Evolutionary conservation across 1,140 invertebrate genomes (phyloP).

Genomic region (Conus betulinus): DNA sequence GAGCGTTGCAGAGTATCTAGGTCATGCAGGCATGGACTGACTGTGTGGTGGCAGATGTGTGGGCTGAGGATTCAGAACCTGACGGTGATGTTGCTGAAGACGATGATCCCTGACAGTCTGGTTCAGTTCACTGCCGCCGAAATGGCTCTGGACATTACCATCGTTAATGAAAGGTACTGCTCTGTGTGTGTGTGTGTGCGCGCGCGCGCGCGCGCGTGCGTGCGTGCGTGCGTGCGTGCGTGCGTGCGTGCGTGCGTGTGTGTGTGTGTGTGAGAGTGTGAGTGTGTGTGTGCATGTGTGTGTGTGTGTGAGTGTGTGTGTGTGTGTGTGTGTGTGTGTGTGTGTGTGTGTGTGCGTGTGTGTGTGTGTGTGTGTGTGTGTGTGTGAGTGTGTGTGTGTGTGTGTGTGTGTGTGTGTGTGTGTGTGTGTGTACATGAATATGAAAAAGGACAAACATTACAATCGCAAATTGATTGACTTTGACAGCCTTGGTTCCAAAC

Average conservation of each 20-base stretch:
- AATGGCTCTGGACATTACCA: slow-evolving; percentile 85
- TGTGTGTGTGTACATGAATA: no score
- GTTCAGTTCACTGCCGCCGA: slow-evolving; percentile 86
- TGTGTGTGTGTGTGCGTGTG: slow-evolving; percentile 6
- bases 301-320: not conserved
- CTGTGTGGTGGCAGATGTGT: slow-evolving; percentile 60
- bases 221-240: not conserved
- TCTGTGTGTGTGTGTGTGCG: slow-evolving; percentile 1
- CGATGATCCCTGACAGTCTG: slow-evolving; percentile 83
- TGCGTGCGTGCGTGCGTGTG: not conserved
- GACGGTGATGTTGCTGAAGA: slow-evolving; percentile 83
- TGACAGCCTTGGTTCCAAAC: no score
- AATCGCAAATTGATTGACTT: no score
- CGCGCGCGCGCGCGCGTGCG: no score
- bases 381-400: slow-evolving; percentile 6
- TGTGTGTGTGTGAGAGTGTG: not conserved
- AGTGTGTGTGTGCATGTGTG: not conserved
- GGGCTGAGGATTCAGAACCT: slow-evolving; percentile 87
- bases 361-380: slow-evolving; percentile 12
- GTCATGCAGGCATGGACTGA: not conserved
- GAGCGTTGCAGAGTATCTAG: not conserved
- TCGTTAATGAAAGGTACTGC: slow-evolving; percentile 81
- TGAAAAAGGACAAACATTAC: no score
- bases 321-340: not conserved
- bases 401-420: not conserved